Conservation (phyloP, 2,113 vertebrate species). For the Paramormyrops kingsleyae region DNA sequence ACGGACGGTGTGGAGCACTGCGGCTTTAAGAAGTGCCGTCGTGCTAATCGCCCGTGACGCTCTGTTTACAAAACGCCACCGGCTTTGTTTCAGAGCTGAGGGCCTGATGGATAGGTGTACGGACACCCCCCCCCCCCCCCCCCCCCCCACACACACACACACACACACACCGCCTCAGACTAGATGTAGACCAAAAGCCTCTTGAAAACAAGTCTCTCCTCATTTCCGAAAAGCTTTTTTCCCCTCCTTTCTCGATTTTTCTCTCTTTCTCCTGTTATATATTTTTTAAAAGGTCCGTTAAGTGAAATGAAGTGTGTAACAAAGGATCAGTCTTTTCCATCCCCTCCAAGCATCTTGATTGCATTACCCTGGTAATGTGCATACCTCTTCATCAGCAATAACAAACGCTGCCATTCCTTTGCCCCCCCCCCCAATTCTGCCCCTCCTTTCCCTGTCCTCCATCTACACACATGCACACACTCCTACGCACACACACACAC, state of each 20-base stretch:
- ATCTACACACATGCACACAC: slow-evolving; percentile 3
- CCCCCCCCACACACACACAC: too few relatives aligned
- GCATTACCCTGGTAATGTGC: slow-evolving; percentile 47
- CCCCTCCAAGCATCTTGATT: slow-evolving; percentile 39
- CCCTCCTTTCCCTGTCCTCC: slow-evolving; percentile 18
- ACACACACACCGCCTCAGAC: neutral
- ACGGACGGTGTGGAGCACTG: slow-evolving; percentile 1
- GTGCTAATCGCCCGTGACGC: slow-evolving; percentile 41
- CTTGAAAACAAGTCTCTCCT: slow-evolving; percentile 28
- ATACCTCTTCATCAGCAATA: slow-evolving; percentile 39
- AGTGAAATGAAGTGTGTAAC: slow-evolving; percentile 42
- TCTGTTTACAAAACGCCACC: slow-evolving; percentile 39
- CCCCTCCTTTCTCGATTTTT: slow-evolving; percentile 7
- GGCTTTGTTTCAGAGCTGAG: slow-evolving; percentile 27
- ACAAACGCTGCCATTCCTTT: slow-evolving; percentile 37
- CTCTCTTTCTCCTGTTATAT: slow-evolving; percentile 7
- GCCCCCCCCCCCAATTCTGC: slow-evolving; percentile 3
- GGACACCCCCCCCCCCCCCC: slow-evolving; percentile 22
- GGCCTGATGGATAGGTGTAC: slow-evolving; percentile 42
- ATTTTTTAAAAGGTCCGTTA: slow-evolving; percentile 40
- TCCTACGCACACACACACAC: neutral
- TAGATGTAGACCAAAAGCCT: slow-evolving; percentile 1
- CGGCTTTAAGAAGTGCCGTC: slow-evolving; percentile 29
- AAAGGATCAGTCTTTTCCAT: slow-evolving; percentile 31
- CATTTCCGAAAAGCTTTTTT: slow-evolving; percentile 22